These are phyloP conservation scores for Nipponia nippon DNA, from an alignment of 2,113 vertebrate genomes.

Conservation along the genomic window DNA sequence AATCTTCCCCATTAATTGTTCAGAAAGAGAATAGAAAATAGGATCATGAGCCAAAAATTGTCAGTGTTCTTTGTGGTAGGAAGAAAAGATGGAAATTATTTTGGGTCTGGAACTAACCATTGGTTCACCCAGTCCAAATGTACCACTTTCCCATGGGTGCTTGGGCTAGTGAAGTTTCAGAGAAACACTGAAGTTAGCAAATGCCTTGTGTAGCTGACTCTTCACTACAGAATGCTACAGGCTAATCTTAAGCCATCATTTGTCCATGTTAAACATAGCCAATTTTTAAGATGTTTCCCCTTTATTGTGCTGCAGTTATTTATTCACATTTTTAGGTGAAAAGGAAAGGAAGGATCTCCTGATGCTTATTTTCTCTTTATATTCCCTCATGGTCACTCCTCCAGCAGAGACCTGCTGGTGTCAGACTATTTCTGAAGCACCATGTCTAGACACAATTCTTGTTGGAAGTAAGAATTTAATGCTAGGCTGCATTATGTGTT, in stretches of 20 bases:
- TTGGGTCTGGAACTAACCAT: background rate
- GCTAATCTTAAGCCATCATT: background rate
- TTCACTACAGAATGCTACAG: background rate
- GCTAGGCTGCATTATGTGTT: background rate
- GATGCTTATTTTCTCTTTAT: background rate
- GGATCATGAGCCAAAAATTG: background rate
- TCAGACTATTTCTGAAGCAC: rapidly evolving
- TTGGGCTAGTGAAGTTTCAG: background rate
- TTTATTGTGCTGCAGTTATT: background rate
- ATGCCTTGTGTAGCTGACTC: background rate
- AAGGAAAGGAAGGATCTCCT: background rate
- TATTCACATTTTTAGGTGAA: background rate
- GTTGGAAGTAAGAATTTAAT: background rate
- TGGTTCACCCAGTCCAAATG: background rate
- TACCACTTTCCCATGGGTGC: background rate
- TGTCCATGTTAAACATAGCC: background rate
- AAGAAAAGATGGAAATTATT: background rate
- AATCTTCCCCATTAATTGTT: background rate
- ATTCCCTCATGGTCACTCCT: background rate
- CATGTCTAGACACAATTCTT: rapidly evolving
- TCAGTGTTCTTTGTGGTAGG: background rate
- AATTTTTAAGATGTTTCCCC: background rate
- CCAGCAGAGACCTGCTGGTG: background rate
- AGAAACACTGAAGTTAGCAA: background rate
- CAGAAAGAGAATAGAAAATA: background rate